phyloP scores from a whole-genome alignment of 1,140 invertebrate genomes.

The Colletes latitarsis region DNA sequence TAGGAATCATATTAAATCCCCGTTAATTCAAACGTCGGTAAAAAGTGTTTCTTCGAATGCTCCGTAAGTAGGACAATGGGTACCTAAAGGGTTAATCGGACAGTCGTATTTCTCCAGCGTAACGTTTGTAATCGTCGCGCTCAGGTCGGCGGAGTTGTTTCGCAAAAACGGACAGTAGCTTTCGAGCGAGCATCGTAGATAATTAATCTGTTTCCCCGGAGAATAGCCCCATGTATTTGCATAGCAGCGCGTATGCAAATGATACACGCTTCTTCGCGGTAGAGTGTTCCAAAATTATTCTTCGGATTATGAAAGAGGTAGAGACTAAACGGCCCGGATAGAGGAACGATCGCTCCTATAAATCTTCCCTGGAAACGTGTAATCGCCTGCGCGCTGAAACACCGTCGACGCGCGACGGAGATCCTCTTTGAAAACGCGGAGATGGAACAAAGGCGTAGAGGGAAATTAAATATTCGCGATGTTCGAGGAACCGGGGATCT shows the following conservation, averaged over 20 bases:
- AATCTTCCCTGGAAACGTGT: slow-evolving; percentile 39
- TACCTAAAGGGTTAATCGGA: not conserved
- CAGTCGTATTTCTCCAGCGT: not conserved
- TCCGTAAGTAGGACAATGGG: no score
- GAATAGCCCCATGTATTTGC: slow-evolving; percentile 29
- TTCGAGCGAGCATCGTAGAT: slow-evolving; percentile 4
- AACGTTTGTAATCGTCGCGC: not conserved
- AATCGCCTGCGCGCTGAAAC: slow-evolving; percentile 6
- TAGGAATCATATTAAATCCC: no score
- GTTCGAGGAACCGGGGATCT: slow-evolving; percentile 8
- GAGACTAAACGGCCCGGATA: slow-evolving; percentile 1
- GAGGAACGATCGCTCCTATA: slow-evolving; percentile 42
- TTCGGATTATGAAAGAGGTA: slow-evolving; percentile 37
- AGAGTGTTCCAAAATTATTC: slow-evolving; percentile 48
- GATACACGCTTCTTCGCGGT: slow-evolving; percentile 31
- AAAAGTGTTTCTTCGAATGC: no score
- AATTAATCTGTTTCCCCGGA: slow-evolving; percentile 54
- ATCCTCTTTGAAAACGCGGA: not conserved
- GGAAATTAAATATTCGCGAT: slow-evolving; percentile 43
- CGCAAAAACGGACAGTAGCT: slow-evolving; percentile 25
- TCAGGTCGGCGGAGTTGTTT: not conserved
- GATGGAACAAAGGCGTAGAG: not conserved
- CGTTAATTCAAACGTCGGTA: no score
- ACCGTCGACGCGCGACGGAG: not conserved
- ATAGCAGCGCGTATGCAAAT: slow-evolving; percentile 50